Evolutionary conservation across 1,140 invertebrate genomes (phyloP).

Genomic region (Drosophila biarmipes): DNA sequence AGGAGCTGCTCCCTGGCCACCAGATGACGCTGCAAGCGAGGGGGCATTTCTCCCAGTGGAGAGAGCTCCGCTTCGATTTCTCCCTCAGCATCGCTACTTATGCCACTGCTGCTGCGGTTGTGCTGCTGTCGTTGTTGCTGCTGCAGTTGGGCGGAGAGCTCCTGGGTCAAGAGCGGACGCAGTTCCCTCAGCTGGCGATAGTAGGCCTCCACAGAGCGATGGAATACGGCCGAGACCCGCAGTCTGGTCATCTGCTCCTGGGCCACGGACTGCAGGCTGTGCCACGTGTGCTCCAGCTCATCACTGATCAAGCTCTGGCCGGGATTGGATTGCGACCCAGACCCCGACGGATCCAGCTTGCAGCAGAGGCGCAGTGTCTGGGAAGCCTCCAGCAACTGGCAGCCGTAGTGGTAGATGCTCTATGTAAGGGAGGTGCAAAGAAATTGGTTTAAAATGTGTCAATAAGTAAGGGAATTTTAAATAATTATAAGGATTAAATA

Average conservation of each 20-base stretch:
- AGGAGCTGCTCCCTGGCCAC: conserved; percentile 88
- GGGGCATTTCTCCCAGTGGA: conserved; percentile 38
- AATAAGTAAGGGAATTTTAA: too few relatives aligned
- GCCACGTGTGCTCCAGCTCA: conserved; percentile 89
- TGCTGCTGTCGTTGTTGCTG: conserved; percentile 67
- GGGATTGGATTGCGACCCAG: conserved; percentile 56
- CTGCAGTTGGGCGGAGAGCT: conserved; percentile 61
- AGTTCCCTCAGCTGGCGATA: conserved; percentile 87
- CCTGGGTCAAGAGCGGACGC: conserved; percentile 85
- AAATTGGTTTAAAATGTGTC: too few relatives aligned
- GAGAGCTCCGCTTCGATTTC: conserved; percentile 55
- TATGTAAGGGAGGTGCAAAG: background rate
- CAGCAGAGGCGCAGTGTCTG: conserved; percentile 90
- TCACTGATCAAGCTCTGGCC: conserved; percentile 51
- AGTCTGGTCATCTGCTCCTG: conserved; percentile 92
- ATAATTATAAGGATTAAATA: too few relatives aligned
- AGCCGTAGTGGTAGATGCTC: conserved; percentile 92
- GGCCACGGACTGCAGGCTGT: conserved; percentile 88
- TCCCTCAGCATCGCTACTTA: conserved; percentile 75
- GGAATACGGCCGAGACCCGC: conserved; percentile 91
- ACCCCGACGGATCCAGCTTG: conserved; percentile 84
- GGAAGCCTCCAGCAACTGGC: conserved; percentile 90
- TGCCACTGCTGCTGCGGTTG: conserved; percentile 76
- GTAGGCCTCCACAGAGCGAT: conserved; percentile 90
- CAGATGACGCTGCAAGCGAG: conserved; percentile 86